phyloP scores from a whole-genome alignment of 2,797 vertebrate species.

The Cygnus olor region DNA sequence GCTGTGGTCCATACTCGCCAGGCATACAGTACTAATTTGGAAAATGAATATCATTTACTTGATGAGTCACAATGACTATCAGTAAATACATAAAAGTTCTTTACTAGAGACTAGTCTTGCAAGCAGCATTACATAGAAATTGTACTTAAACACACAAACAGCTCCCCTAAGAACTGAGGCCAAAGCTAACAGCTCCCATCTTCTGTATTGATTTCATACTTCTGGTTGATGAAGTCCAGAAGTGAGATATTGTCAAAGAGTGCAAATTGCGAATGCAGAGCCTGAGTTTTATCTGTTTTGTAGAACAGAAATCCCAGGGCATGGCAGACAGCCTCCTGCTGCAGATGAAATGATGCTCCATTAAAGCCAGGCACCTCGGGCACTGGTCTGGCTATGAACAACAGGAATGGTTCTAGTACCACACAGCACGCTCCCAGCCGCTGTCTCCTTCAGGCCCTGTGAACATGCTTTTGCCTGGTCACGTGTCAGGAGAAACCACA shows the following conservation, averaged over 20 bases:
- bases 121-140: background rate
- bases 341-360: background rate
- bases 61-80: conserved; percentile 67
- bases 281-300: background rate
- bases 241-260: background rate
- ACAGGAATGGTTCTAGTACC: background rate
- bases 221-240: background rate
- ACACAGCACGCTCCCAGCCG: background rate
- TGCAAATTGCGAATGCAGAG: background rate
- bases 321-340: background rate
- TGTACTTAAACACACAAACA: background rate
- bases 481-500: fast-evolving
- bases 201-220: background rate
- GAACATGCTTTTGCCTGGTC: fast-evolving
- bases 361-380: background rate
- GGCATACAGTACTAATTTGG: conserved; percentile 49
- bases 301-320: background rate
- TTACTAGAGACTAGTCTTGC: background rate
- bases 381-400: background rate
- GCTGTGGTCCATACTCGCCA: conserved; percentile 56
- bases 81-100: conserved; percentile 50
- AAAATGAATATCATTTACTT: conserved; percentile 69
- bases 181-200: background rate
- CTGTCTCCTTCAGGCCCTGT: background rate
- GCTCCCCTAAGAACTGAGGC: background rate